These are phyloP conservation scores for Luperina testacea DNA, from an alignment of 2,888 invertebrate genomes.

Conservation along the genomic window DNA sequence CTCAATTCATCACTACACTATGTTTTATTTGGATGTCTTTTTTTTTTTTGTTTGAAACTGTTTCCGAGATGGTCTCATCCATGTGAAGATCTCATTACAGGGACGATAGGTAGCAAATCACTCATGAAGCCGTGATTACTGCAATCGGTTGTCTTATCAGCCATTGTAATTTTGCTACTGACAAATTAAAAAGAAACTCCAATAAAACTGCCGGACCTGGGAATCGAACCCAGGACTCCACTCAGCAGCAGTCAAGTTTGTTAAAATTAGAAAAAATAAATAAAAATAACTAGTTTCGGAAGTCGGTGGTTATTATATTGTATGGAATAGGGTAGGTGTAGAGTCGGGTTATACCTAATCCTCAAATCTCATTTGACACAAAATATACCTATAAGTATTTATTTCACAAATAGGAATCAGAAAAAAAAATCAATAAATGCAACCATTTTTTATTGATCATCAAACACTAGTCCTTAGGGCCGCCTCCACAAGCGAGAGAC, in stretches of 20 bases:
- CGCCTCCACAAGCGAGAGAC: no score
- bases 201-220: not conserved
- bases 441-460: conserved; percentile 1
- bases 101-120: not conserved
- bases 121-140: not conserved
- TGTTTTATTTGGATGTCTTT: not conserved
- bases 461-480: not conserved
- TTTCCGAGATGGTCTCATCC: not conserved
- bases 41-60: not conserved
- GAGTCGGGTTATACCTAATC: not conserved
- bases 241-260: not conserved
- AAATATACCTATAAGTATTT: no score
- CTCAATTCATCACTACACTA: no score
- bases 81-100: not conserved
- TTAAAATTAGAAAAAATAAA: not conserved
- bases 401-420: not conserved
- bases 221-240: not conserved
- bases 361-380: not conserved
- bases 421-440: not conserved
- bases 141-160: not conserved
- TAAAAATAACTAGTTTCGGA: not conserved
- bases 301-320: not conserved
- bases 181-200: not conserved
- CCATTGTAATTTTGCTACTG: not conserved
- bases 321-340: not conserved